Evolutionary conservation across 2,888 invertebrate species (phyloP), one percentile per base, ranked within the genome.

Genomic region (Gibbula magus): DNA sequence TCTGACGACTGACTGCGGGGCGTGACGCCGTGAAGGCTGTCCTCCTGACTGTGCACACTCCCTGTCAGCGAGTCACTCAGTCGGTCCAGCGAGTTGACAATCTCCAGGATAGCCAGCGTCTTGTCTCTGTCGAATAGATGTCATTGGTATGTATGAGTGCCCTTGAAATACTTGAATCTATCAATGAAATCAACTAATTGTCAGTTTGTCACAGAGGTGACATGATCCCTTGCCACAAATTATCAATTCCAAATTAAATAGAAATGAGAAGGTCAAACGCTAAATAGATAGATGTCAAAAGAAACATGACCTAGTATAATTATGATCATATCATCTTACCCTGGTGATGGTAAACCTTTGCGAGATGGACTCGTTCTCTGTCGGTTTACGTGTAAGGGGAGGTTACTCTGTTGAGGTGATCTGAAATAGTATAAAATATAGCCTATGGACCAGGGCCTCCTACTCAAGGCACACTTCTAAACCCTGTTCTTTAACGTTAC

Each of bases 1-100:
- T 78, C 51, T 22, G 78, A 81, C 67, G 75, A 22, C 8, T 67
- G 79, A 76, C 35, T 79, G 45, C 45, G 45, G 13, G 45, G 45
- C 45, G 45, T 45, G 5, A 1, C 1, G 1, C 45, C 1, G 13
- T 32, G 52, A 52, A 32, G n/a, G 20, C 18, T 22, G 13, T 2
- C 51, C 13, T 74, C 74, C 5, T 10, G 20, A 61, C 75, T 67
- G 51, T 66, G 66, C 4, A 66, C 25, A 51, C 75, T 54, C 16
- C 39, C 52, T 29, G 18, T 22, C 56, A 75, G 25, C 0, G 78
- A 75, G 77, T 81, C 35, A 22, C 79, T 18, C n/a, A 25, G 75
- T 29, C 86, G 83, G 13, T 87, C 86, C 80, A 88, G 79, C 1
- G 86, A 85, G 74, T 88, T 87, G 16, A 89, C 86, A 39, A 89